Base-by-base conservation (phyloP, 2,888 invertebrate species). In the Rugalucina vietnamica region DNA sequence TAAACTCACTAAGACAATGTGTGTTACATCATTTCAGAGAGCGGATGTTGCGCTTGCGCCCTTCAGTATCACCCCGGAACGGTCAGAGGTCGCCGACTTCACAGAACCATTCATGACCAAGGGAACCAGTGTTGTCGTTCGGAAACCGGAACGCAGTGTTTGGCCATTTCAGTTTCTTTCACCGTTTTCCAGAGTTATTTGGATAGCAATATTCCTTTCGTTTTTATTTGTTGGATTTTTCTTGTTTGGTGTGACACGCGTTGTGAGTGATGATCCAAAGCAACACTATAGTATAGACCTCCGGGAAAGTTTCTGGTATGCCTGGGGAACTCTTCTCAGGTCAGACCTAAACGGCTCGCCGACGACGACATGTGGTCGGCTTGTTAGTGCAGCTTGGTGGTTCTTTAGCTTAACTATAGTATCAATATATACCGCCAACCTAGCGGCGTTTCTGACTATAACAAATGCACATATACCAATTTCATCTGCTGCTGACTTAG, bases 61-160 rank as follows among this genome's bases (percentile, higher is more conserved):
- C 70, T 96, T 99, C 96, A 98, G 98, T 50, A 98, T 99, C 93
- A 98, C 98, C 37, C 97, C 98, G 18, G 98, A 98, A 93, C 96
- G 99, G 71, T 98, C 98, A 95, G 96, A 97, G 89, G 98, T 98
- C 87, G 98, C 99, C 91, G 99, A 99, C 95, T 99, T 99, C 95
- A 98, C 98, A 93, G 99, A 99, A 95, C 98, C 99, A 10, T 99
- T 98, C 96, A 98, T 99, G 97, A 98, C 98, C 21, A 96, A 99
- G 88, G 98, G 98, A 85, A 98, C 98, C 93, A 98, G 98, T 90
- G 97, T 99, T 90, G 98, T 98, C 97, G 97, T 98, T 93, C 97
- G 97, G 95, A 98, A 97, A 94, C 98, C 98, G 29, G 96, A 97
- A 90, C 97, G 98, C 95, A 97, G 97, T 93, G 97, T 93, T 29